A percentile compares a stretch with the other conserved stretches of the same genome.
Evolutionary conservation across 2,797 vertebrate species (phyloP).

Genomic region (Pseudocheirus occidentalis): DNA sequence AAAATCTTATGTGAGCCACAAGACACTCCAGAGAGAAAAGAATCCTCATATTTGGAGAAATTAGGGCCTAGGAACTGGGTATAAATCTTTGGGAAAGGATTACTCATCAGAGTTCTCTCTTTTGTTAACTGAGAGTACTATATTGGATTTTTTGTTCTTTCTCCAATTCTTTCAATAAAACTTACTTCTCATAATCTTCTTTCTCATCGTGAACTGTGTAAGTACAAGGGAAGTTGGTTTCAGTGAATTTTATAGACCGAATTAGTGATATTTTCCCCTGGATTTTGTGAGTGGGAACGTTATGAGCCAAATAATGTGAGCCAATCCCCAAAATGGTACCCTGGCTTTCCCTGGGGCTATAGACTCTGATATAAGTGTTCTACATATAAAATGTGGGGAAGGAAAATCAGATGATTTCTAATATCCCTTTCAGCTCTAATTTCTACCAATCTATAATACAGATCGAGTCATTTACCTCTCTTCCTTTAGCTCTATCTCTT

Average conservation of each 20-base stretch:
- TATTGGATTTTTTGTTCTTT: not conserved
- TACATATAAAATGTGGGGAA: not conserved
- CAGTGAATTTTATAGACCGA: not conserved
- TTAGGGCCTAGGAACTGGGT: not conserved
- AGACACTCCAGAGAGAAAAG: not conserved
- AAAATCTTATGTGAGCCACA: not conserved
- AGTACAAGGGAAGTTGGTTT: not conserved
- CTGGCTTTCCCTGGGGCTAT: not conserved
- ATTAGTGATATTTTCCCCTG: not conserved
- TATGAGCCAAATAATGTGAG: not conserved
- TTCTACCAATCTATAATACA: not conserved
- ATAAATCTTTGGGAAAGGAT: not conserved
- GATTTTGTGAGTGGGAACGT: not conserved
- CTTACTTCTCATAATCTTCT: not conserved
- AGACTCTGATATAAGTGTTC: not conserved
- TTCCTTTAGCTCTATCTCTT: conserved; percentile 8
- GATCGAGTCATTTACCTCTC: conserved; percentile 1
- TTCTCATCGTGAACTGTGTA: not conserved
- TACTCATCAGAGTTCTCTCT: not conserved
- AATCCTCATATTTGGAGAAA: not conserved
- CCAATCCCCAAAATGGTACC: too few species aligned
- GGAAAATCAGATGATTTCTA: not conserved
- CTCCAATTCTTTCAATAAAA: not conserved
- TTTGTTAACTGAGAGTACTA: not conserved
- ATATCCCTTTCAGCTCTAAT: not conserved